These are phyloP conservation scores for Hirudinaria manillensis DNA, from an alignment of 2,888 invertebrate species.

Conservation along the genomic window DNA sequence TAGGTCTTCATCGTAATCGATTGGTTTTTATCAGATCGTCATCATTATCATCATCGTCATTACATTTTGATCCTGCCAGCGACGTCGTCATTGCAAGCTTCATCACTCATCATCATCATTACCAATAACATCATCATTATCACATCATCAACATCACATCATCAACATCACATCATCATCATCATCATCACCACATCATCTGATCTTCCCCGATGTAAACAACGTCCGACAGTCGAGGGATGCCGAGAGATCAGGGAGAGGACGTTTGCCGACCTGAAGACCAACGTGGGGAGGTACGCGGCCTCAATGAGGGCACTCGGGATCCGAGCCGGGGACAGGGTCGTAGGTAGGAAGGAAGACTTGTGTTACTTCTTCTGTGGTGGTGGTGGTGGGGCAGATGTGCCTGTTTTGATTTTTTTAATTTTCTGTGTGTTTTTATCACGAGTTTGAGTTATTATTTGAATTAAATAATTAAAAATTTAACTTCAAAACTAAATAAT, in stretches of 20 bases:
- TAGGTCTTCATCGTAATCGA: too few relatives aligned
- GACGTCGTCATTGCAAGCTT: too few relatives aligned
- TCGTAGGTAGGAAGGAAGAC: conserved; percentile 50
- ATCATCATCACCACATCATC: too few relatives aligned
- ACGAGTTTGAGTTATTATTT: background rate
- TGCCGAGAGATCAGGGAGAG: conserved; percentile 43
- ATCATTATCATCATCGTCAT: too few relatives aligned
- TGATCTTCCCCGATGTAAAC: background rate
- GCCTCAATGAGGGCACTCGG: conserved; percentile 53
- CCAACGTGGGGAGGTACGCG: conserved; percentile 53
- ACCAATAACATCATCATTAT: too few relatives aligned
- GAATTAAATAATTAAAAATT: background rate
- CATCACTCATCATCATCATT: too few relatives aligned
- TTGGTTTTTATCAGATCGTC: too few relatives aligned
- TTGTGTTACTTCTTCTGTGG: background rate
- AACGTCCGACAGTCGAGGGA: conserved; percentile 44
- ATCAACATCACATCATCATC: too few relatives aligned
- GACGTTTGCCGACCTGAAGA: conserved; percentile 52
- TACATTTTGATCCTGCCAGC: too few relatives aligned
- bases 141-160: too few relatives aligned
- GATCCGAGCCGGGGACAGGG: conserved; percentile 55
- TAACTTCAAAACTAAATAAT: too few relatives aligned
- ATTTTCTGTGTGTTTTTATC: background rate
- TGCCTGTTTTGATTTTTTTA: background rate
- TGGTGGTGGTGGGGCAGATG: background rate